A percentile compares a stretch with the other conserved stretches of the same genome.
These are phyloP conservation scores for Cygnus atratus DNA, from an alignment of 2,113 vertebrate species.

Conservation along the genomic window DNA sequence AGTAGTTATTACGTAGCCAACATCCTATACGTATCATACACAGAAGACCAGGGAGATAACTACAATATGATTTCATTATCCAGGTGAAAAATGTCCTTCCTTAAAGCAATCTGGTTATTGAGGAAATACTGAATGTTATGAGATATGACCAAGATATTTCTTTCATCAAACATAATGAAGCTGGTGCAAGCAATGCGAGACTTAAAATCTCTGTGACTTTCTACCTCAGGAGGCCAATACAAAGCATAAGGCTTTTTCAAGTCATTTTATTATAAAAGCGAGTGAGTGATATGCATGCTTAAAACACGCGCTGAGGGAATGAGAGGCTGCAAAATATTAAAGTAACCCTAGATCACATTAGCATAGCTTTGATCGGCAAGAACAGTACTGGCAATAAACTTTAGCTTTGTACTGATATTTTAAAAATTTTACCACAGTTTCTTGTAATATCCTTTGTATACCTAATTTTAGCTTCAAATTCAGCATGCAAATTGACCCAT, in stretches of 20 bases:
- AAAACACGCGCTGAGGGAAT: not conserved
- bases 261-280: not conserved
- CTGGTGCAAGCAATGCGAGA: not conserved
- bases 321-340: constrained; percentile 37
- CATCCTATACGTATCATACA: not conserved
- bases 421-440: not conserved
- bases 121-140: not conserved
- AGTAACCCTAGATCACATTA: constrained; percentile 28
- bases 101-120: constrained; percentile 4
- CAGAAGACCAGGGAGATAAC: not conserved
- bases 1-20: not conserved
- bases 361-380: constrained; percentile 51
- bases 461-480: constrained; percentile 9
- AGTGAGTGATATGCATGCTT: not conserved
- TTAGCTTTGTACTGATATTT: not conserved
- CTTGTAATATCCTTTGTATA: constrained; percentile 6
- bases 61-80: not conserved
- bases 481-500: not conserved
- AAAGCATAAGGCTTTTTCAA: constrained; percentile 16
- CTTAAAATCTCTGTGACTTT: not conserved
- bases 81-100: not conserved
- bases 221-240: constrained; percentile 23
- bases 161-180: constrained; percentile 16
- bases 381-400: constrained; percentile 7
- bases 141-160: not conserved